phyloP scores from a whole-genome alignment of 2,888 invertebrate species.

The Cephus pygmeus region DNA sequence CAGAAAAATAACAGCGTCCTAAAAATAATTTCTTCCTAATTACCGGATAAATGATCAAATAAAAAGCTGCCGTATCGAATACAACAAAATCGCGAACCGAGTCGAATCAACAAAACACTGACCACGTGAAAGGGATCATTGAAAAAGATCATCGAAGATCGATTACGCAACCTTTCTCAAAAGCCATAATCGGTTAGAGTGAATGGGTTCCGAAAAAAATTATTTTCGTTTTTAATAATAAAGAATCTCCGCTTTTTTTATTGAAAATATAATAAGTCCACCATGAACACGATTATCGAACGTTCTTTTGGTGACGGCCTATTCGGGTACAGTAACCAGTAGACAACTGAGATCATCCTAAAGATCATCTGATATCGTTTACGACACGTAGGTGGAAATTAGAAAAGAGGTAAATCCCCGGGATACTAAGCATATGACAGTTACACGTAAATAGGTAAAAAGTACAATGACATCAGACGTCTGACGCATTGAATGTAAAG shows the following conservation, averaged over 20 bases:
- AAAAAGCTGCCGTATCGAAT: neutral
- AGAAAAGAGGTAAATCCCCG: neutral
- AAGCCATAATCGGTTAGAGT: neutral
- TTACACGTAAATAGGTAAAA: neutral
- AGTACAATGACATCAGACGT: neutral
- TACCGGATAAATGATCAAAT: neutral
- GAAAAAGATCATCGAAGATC: neutral
- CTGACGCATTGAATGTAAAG: neutral
- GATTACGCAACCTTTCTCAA: neutral
- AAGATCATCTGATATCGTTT: neutral
- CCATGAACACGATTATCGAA: neutral
- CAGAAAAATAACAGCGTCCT: neutral
- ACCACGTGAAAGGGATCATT: neutral
- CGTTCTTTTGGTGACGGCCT: neutral
- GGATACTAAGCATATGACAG: neutral
- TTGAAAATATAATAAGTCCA: neutral
- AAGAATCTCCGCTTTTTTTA: neutral
- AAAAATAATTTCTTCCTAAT: neutral
- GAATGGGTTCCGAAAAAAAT: neutral
- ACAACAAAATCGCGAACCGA: neutral
- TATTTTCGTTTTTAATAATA: neutral
- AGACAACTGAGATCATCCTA: neutral
- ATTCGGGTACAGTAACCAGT: neutral
- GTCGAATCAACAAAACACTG: neutral
- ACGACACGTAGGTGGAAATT: neutral